Percentiles rank a stretch among this genome's conserved stretches.
phyloP scores from a whole-genome alignment of 2,113 vertebrate genomes.

The Canis aureus region DNA sequence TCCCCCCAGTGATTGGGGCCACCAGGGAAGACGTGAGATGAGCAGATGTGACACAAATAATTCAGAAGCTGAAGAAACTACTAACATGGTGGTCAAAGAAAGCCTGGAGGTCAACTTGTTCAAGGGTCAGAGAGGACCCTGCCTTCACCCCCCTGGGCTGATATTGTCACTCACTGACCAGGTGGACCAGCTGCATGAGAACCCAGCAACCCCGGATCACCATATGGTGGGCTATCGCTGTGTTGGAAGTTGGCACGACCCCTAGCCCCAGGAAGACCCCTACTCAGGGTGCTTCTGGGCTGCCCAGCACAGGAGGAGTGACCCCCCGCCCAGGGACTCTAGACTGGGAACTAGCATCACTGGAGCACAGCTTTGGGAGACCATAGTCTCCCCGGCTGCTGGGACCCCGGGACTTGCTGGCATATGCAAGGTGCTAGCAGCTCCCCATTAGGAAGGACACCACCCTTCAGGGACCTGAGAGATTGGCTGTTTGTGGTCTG shows the following conservation, averaged over 20 bases:
- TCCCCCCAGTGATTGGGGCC: background rate
- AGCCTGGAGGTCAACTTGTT: background rate
- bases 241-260: background rate
- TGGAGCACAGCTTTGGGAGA: background rate
- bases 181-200: background rate
- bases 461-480: background rate
- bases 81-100: background rate
- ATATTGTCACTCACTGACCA: accelerated
- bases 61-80: background rate
- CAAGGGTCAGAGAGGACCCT: background rate
- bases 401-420: background rate
- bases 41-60: accelerated
- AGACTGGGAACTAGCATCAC: accelerated
- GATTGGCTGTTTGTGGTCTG: background rate
- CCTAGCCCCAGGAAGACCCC: background rate
- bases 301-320: background rate
- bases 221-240: accelerated
- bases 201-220: background rate
- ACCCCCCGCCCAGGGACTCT: background rate
- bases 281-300: background rate
- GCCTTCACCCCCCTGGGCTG: background rate
- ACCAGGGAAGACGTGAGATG: accelerated
- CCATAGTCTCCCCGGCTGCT: background rate
- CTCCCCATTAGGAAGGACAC: background rate
- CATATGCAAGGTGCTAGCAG: background rate